Conservation (phyloP, 2,113 vertebrate species). For the Xerus inauris region DNA sequence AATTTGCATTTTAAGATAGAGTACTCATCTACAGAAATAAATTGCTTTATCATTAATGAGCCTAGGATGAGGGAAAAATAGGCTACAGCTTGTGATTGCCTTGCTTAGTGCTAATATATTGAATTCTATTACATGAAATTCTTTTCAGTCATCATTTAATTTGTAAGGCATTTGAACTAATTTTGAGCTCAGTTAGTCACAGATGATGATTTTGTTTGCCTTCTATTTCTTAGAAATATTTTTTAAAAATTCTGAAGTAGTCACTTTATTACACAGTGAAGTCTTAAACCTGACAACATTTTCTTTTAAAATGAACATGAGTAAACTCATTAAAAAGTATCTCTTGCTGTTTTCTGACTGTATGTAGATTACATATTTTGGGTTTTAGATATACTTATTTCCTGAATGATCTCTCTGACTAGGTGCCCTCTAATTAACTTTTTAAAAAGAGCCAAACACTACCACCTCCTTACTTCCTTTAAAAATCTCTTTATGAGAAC, state of each 20-base stretch:
- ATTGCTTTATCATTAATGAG: conserved; percentile 10
- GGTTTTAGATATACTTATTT: conserved; percentile 64
- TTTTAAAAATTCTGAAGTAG: background rate
- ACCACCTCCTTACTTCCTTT: background rate
- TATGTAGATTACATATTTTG: conserved; percentile 60
- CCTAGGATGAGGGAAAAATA: background rate
- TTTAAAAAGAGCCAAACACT: conserved; percentile 15
- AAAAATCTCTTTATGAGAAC: conserved; percentile 68
- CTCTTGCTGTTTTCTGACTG: background rate
- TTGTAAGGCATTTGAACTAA: conserved; percentile 43
- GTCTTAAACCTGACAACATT: background rate
- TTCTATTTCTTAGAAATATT: conserved; percentile 54
- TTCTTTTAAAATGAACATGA: conserved; percentile 48
- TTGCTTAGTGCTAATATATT: background rate
- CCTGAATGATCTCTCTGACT: conserved; percentile 54
- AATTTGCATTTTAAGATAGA: conserved; percentile 27
- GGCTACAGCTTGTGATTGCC: background rate
- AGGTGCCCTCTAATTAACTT: conserved; percentile 68
- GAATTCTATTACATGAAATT: background rate
- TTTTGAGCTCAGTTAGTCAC: conserved; percentile 54
- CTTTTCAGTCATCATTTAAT: conserved; percentile 13
- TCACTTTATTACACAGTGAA: background rate
- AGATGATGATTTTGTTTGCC: conserved; percentile 52
- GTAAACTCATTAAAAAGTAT: background rate
- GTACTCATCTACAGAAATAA: background rate